A percentile compares a stretch with the other conserved stretches of the same genome.
These are phyloP conservation scores for Falco peregrinus DNA, from an alignment of 2,797 vertebrate species.

Conservation along the genomic window DNA sequence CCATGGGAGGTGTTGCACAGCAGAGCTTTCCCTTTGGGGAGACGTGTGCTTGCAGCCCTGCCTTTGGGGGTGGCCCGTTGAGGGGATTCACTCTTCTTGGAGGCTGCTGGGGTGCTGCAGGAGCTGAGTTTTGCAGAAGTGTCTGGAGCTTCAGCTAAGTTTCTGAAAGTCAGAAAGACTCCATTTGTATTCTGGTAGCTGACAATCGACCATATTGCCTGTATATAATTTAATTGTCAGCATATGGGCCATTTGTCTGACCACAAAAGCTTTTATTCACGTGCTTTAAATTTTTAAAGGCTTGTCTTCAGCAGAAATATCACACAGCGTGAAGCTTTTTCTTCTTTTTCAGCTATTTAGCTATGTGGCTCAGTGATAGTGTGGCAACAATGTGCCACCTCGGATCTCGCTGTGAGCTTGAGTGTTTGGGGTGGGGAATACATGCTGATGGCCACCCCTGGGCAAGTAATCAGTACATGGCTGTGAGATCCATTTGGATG, in stretches of 20 bases:
- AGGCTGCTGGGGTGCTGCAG: not conserved
- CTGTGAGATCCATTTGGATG: not conserved
- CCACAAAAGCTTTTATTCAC: slow-evolving; percentile 29
- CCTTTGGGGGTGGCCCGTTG: accelerated
- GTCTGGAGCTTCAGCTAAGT: not conserved
- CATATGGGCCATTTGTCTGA: slow-evolving; percentile 12
- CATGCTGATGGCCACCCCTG: not conserved
- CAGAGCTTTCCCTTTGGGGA: not conserved
- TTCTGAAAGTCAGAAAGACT: not conserved
- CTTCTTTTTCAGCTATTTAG: not conserved
- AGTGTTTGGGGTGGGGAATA: not conserved
- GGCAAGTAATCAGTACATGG: not conserved
- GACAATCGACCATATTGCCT: not conserved
- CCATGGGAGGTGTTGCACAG: accelerated
- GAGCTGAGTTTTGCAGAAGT: accelerated
- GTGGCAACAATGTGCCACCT: not conserved
- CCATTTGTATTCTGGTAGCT: not conserved
- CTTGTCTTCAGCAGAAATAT: slow-evolving; percentile 31
- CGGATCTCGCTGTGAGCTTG: not conserved
- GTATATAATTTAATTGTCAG: slow-evolving; percentile 11
- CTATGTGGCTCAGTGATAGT: not conserved
- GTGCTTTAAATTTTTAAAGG: slow-evolving; percentile 8
- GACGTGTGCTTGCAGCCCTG: accelerated
- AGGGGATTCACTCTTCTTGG: not conserved
- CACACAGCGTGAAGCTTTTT: not conserved